Base-by-base conservation (phyloP, 2,888 invertebrate species). In the Selenia dentaria region DNA sequence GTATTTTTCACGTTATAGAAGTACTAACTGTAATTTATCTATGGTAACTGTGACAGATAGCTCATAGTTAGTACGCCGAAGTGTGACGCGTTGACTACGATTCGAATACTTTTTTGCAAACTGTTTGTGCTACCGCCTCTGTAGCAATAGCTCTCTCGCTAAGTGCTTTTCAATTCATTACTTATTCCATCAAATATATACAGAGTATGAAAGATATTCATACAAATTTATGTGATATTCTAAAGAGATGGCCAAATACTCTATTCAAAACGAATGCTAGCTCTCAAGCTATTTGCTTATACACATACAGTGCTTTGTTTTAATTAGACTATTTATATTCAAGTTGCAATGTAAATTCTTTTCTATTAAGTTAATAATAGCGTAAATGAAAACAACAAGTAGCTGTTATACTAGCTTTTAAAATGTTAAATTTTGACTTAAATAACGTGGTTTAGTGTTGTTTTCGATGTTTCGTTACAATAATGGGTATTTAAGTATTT, bases 301-400 rank as follows among this genome's bases (percentile, higher is more conserved):
- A 75, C 79, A 79, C 80, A 71, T 67, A 66, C 67, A 71, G 65
- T 74, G 79, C 78, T 85, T 81, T 81, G 80, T 68, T 79, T 85
- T 86, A 86, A 86, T 86, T 80, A 79, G 70, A 69, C 80, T 74
- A 83, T 86, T 86, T 85, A 82, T 82, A 86, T 84, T 86, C 85
- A 79, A 84, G 78, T 83, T 81, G 79, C 82, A 81, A 67, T 75
- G 79, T 83, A 79, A 78, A 79, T 78, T 71, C 78, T 60, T 73
- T 74, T 84, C 70, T 82, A 83, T 81, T 83, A n/a, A n/a, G n/a
- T n/a, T n/a, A 85, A 85, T 85, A 83, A 85, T 79, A 35, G 41
- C 43, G 33, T 39, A 11, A 39, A 46, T 47, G 40, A 41, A 37
- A 37, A 41, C 47, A 41, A 47, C 47, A 47, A 47, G 41, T 41